These are phyloP conservation scores for Reinhardtius hippoglossoides DNA, from an alignment of 2,113 vertebrate species.

Conservation along the genomic window DNA sequence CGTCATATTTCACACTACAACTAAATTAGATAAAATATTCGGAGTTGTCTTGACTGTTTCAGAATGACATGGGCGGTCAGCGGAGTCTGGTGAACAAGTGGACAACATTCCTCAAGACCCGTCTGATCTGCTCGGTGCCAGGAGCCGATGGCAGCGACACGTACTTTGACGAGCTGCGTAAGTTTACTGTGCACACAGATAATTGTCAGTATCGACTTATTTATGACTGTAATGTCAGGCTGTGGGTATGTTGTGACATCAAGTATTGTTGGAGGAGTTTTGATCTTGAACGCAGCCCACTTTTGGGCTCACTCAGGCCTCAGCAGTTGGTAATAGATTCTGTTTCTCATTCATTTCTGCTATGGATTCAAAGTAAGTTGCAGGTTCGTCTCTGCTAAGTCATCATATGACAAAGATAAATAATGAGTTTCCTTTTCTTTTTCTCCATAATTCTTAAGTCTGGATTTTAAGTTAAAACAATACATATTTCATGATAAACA, in stretches of 20 bases:
- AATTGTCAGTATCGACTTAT: not conserved
- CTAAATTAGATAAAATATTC: not conserved
- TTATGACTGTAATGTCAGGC: too few species aligned
- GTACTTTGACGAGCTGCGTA: slow-evolving; percentile 94
- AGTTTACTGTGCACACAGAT: slow-evolving; percentile 68
- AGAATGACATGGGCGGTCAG: slow-evolving; percentile 97
- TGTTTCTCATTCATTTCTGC: slow-evolving; percentile 20
- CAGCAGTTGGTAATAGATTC: slow-evolving; percentile 36
- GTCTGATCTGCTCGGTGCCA: slow-evolving; percentile 90
- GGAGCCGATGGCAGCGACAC: slow-evolving; percentile 91
- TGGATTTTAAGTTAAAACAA: not conserved
- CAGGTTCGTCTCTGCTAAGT: slow-evolving; percentile 30
- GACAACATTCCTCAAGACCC: slow-evolving; percentile 97
- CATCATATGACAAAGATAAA: slow-evolving; percentile 9
- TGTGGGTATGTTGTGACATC: not conserved
- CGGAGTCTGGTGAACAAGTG: slow-evolving; percentile 98
- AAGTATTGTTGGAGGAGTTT: not conserved
- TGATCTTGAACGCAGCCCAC: not conserved
- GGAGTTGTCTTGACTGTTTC: slow-evolving; percentile 15
- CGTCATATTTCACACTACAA: not conserved
- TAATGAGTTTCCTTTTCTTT: slow-evolving; percentile 25
- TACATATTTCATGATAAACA: slow-evolving; percentile 12
- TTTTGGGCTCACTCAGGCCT: not conserved
- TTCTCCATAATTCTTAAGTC: not conserved
- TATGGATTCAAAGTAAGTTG: slow-evolving; percentile 36